These are phyloP conservation scores for Heterochromis multidens DNA, from an alignment of 2,113 vertebrate species.

Conservation along the genomic window DNA sequence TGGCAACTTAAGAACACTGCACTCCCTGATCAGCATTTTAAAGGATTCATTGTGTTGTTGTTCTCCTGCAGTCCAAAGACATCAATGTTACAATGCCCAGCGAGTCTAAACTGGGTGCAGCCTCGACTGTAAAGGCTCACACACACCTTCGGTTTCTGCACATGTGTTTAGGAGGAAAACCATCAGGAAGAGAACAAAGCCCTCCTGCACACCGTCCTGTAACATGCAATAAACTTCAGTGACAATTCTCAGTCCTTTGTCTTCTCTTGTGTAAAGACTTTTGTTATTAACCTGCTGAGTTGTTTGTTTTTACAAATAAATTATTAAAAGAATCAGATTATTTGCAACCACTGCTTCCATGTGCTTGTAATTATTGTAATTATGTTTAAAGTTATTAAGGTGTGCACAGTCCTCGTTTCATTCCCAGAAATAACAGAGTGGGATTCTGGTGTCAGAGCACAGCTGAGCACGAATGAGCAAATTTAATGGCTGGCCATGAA, in stretches of 20 bases:
- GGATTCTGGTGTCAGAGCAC: no score
- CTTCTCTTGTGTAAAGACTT: no score
- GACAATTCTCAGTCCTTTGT: not conserved
- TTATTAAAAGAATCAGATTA: not conserved
- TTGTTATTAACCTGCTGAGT: not conserved
- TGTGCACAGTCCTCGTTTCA: not conserved
- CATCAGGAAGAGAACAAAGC: not conserved
- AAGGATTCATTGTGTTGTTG: not conserved
- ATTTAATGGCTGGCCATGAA: no score
- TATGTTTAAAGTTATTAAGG: not conserved
- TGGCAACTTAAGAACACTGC: not conserved
- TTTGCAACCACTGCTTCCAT: not conserved
- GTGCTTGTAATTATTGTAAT: no score
- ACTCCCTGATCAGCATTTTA: not conserved
- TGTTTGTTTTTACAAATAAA: not conserved
- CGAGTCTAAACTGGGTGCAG: not conserved
- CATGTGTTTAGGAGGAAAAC: no score
- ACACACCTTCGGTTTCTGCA: no score
- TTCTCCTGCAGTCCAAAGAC: not conserved
- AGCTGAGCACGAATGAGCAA: no score
- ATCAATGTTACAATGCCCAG: not conserved
- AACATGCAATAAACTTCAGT: not conserved
- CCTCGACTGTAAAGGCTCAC: not conserved
- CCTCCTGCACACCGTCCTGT: not conserved
- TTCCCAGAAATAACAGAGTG: not conserved